These are phyloP conservation scores for Andricus quercusramuli DNA, from an alignment of 2,888 invertebrate species.

Conservation along the genomic window DNA sequence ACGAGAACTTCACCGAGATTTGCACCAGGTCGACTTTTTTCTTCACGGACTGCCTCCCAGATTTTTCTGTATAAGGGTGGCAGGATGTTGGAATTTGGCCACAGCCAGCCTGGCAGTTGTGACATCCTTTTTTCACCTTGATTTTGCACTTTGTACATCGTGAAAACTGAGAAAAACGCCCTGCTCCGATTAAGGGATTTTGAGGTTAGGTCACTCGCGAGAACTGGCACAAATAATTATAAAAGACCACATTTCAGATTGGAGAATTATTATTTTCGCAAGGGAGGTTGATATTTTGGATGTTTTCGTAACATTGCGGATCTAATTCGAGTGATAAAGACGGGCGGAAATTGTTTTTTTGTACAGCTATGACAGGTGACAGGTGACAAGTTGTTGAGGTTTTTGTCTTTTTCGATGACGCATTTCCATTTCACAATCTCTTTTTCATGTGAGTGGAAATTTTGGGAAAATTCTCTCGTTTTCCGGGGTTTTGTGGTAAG, in stretches of 20 bases:
- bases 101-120: constrained; percentile 77
- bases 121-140: constrained; percentile 63
- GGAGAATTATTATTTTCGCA: background rate
- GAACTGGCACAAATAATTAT: background rate
- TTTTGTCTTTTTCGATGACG: background rate
- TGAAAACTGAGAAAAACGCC: background rate
- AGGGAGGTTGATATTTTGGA: background rate
- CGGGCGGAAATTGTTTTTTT: background rate
- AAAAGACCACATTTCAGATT: background rate
- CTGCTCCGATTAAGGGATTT: constrained; percentile 20
- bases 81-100: constrained; percentile 75
- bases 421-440: background rate
- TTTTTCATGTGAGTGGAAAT: background rate
- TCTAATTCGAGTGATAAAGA: background rate
- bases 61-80: constrained; percentile 77
- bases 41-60: constrained; percentile 77
- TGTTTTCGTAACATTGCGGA: background rate
- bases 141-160: constrained; percentile 33
- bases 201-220: background rate
- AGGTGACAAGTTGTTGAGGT: background rate
- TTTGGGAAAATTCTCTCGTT: background rate
- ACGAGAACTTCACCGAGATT: constrained; percentile 70
- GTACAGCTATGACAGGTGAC: background rate
- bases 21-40: constrained; percentile 63
- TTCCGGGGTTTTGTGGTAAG: background rate